Evolutionary conservation across 2,113 vertebrate species (phyloP), one percentile per base, ranked within the genome.

Genomic region (Neogale vison): DNA sequence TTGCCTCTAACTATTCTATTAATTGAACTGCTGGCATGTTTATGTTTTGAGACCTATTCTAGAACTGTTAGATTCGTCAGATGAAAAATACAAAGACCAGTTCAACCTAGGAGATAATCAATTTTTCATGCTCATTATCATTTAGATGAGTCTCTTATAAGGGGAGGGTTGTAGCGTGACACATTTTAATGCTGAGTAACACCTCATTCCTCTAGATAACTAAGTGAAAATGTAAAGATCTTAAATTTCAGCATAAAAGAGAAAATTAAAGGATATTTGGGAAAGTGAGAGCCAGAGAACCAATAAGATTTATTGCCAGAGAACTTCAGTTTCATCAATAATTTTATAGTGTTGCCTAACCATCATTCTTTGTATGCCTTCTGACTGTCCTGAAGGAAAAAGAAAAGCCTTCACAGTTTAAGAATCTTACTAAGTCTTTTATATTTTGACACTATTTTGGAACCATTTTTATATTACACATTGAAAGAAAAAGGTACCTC

Each of bases 61-160:
- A 74, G 94, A 34, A 84, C 61, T 88, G 89, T 76, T 96, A 89
- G 94, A 93, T 80, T 97, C 2, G 0, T 21, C 36, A 80, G 87
- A 90, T 94, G 95, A 95, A 95, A 96, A 97, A 94, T 39, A 95
- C 88, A 81, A 93, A 98, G 93, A 95, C 88, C 88, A 96, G 97
- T 94, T 94, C 93, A 84, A 93, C n/a, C 13, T 82, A 76, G 95
- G 97, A 97, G 91, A 91, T 96, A 93, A 98, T 98, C 94, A 98
- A 97, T 98, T 97, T 98, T 97, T 98, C 96, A 98, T 97, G 93
- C 96, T 98, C 93, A 98, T 98, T 98, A 97, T 98, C 95, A 98
- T 98, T 97, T 98, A 98, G 98, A 98, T 97, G 97, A 98, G 79
- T 95, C 97, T 96, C 84, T 90, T 96, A 11, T 72, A 90, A 91